phyloP scores from a whole-genome alignment of 2,888 invertebrate species.

The Dendrolimus houi region DNA sequence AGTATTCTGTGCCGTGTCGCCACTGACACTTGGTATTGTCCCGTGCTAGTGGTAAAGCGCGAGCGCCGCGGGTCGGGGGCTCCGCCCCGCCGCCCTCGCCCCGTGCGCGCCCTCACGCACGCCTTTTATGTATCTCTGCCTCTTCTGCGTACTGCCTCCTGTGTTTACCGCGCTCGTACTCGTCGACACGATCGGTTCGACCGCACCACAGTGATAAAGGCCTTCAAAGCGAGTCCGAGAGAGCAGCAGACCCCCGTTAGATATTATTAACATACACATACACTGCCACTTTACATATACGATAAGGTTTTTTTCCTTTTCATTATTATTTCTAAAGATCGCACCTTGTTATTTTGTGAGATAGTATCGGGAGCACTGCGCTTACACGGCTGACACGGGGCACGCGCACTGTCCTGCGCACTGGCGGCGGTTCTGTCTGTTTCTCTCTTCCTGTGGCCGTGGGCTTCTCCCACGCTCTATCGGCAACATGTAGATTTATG shows the following conservation, averaged over 20 bases:
- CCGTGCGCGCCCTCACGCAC: constrained; percentile 53
- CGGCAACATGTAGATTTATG: constrained; percentile 50
- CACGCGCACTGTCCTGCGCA: constrained; percentile 62
- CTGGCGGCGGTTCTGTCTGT: constrained; percentile 76
- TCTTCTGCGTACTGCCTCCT: constrained; percentile 66
- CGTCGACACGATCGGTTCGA: constrained; percentile 38
- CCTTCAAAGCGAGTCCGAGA: constrained; percentile 76
- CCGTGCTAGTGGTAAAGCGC: constrained; percentile 58
- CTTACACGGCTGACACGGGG: constrained; percentile 67
- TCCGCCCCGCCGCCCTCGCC: constrained; percentile 45
- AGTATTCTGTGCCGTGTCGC: constrained; percentile 59
- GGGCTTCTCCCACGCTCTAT: constrained; percentile 66
- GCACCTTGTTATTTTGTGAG: constrained; percentile 51
- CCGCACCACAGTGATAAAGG: constrained; percentile 74
- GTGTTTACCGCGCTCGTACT: constrained; percentile 49
- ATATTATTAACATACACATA: constrained; percentile 59
- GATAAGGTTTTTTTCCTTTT: constrained; percentile 43
- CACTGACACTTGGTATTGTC: constrained; percentile 53
- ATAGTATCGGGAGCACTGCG: constrained; percentile 63
- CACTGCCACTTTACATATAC: constrained; percentile 67
- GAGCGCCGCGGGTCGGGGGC: constrained; percentile 58
- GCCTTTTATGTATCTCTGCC: constrained; percentile 63
- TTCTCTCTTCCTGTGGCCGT: constrained; percentile 77
- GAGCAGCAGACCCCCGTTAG: constrained; percentile 77
- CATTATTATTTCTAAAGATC: constrained; percentile 50